These are phyloP conservation scores for Lepidiolamprologus cunningtoni DNA, from an alignment of 2,113 vertebrate genomes.

Conservation along the genomic window DNA sequence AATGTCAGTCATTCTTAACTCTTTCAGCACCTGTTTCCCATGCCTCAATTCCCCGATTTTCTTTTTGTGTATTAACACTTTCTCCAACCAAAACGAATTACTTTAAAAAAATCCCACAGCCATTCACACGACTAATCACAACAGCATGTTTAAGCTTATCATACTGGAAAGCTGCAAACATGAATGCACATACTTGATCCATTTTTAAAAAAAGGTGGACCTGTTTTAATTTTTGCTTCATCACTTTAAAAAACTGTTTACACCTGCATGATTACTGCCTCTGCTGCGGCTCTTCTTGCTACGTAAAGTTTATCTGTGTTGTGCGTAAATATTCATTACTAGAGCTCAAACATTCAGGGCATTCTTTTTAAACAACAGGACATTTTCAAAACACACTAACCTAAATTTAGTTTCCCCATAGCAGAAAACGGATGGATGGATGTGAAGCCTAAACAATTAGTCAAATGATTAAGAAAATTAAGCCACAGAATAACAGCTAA, in stretches of 20 bases:
- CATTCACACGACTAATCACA: not conserved
- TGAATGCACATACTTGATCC: not conserved
- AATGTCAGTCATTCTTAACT: conserved; percentile 51
- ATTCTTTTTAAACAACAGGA: not conserved
- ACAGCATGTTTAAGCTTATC: not conserved
- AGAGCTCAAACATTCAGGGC: not conserved
- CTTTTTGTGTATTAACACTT: not conserved
- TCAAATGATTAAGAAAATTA: not conserved
- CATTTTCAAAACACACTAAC: not conserved
- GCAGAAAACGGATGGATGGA: not conserved
- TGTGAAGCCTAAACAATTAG: not conserved
- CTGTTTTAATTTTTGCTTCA: not conserved
- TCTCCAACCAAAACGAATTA: not conserved
- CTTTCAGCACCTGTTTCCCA: conserved; percentile 17
- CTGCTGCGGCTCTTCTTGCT: not conserved
- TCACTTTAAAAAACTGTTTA: not conserved
- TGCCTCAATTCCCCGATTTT: not conserved
- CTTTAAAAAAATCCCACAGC: not conserved
- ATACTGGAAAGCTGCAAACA: not conserved
- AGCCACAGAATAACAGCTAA: not conserved
- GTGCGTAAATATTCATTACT: not conserved
- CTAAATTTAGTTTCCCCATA: not conserved
- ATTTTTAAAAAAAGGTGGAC: not conserved
- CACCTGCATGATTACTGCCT: not conserved
- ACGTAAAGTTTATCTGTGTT: not conserved